Percentiles rank a stretch among this genome's conserved stretches.
Conservation (phyloP, 2,797 vertebrate genomes). For the Crenichthys baileyi region DNA sequence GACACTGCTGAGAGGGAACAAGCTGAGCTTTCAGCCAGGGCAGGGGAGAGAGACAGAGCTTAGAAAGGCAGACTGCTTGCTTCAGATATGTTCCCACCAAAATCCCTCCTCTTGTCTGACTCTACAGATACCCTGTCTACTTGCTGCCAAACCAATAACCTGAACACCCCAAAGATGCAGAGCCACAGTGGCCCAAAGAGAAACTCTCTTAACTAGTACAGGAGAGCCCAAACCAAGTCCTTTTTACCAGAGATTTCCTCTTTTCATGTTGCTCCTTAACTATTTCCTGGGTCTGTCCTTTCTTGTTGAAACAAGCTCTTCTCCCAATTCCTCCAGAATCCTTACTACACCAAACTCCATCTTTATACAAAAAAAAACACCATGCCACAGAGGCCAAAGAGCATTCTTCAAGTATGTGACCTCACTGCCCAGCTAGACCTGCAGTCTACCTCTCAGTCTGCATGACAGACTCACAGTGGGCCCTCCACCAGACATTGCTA, state of each 20-base stretch:
- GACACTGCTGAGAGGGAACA: conserved; percentile 78
- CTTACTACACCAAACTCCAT: conserved; percentile 78
- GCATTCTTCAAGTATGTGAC: conserved; percentile 99
- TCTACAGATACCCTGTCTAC: conserved; percentile 72
- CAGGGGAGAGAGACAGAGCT: conserved; percentile 89
- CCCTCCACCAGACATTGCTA: conserved; percentile 90
- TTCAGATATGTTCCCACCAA: conserved; percentile 89
- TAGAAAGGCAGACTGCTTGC: conserved; percentile 90
- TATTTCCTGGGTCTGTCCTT: conserved; percentile 58
- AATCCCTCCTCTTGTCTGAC: conserved; percentile 68
- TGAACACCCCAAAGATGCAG: conserved; percentile 80
- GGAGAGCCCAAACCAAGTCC: conserved; percentile 73
- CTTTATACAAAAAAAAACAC: conserved; percentile 72
- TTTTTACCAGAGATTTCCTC: conserved; percentile 71
- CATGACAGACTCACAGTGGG: conserved; percentile 90
- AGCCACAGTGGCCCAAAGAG: conserved; percentile 88
- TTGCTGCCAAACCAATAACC: conserved; percentile 78
- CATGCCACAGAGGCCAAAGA: conserved; percentile 99
- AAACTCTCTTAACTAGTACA: conserved; percentile 80
- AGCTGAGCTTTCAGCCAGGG: conserved; percentile 72
- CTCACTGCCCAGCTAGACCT: conserved; percentile 97
- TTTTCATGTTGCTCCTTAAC: conserved; percentile 68
- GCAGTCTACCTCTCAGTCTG: conserved; percentile 99
- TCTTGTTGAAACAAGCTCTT: conserved; percentile 63
- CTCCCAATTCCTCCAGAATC: conserved; percentile 60